These are phyloP conservation scores for Pomacea canaliculata DNA, from an alignment of 2,888 invertebrate genomes.

Conservation along the genomic window DNA sequence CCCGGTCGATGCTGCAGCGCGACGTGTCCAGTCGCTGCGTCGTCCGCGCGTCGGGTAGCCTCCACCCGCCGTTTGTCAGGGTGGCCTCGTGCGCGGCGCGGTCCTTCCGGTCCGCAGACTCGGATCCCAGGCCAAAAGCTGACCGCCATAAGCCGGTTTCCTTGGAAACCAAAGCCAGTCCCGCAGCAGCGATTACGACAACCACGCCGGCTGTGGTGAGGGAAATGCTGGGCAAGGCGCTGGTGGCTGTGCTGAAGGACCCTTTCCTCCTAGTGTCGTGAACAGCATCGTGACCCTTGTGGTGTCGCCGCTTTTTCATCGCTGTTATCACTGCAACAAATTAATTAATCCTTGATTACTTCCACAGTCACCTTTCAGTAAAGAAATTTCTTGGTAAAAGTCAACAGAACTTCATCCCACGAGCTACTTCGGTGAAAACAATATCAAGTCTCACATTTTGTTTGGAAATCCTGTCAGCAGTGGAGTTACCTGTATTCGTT, in stretches of 20 bases:
- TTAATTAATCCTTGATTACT: background rate
- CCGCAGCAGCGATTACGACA: background rate
- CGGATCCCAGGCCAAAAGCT: background rate
- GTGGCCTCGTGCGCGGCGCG: background rate
- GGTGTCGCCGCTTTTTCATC: background rate
- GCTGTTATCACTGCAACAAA: background rate
- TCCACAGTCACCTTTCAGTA: too few relatives aligned
- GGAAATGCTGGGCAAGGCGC: background rate
- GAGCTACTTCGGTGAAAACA: too few relatives aligned
- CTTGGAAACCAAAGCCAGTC: background rate
- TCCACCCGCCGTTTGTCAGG: constrained; percentile 45
- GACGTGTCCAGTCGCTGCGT: constrained; percentile 36
- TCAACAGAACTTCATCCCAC: too few relatives aligned
- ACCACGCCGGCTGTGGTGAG: background rate
- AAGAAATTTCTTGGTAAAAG: too few relatives aligned
- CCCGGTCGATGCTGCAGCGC: constrained; percentile 51
- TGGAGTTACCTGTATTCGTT: too few relatives aligned
- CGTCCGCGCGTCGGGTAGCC: constrained; percentile 39
- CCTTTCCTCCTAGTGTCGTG: too few relatives aligned
- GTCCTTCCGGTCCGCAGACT: too few relatives aligned
- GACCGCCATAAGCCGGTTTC: background rate
- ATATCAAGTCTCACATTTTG: too few relatives aligned
- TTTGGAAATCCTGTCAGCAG: too few relatives aligned
- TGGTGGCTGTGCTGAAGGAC: too few relatives aligned
- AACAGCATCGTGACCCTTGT: background rate